A percentile compares a stretch with the other conserved stretches of the same genome.
Evolutionary conservation across 2,113 vertebrate genomes (phyloP).

Genomic region (Saiga tatarica): DNA sequence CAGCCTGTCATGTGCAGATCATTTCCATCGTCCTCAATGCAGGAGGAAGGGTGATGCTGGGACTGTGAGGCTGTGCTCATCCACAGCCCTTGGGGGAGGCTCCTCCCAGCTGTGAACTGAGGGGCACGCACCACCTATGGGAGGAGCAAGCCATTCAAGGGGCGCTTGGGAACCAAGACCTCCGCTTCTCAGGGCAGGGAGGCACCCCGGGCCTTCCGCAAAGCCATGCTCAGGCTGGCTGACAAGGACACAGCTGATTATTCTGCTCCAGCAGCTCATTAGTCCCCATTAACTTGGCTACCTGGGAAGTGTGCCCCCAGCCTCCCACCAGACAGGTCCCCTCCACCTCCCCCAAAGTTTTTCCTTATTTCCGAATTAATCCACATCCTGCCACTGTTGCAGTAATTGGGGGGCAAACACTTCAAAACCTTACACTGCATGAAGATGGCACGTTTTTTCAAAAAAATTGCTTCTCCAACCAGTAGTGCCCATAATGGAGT

Average conservation of each 20-base stretch:
- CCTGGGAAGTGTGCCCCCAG: background rate
- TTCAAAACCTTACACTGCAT: background rate
- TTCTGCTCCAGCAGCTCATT: background rate
- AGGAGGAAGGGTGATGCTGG: background rate
- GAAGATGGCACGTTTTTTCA: background rate
- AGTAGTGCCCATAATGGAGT: background rate
- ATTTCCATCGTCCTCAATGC: background rate
- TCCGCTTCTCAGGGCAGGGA: background rate
- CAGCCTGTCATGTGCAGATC: background rate
- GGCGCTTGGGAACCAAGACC: background rate
- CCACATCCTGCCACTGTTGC: background rate
- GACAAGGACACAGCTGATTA: background rate
- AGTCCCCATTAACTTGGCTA: background rate
- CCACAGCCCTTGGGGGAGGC: background rate
- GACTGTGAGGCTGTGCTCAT: background rate
- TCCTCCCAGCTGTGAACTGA: background rate
- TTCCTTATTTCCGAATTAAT: background rate
- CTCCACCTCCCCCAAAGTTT: background rate
- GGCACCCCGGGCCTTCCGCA: background rate
- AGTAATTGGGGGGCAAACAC: background rate
- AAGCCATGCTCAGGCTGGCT: background rate
- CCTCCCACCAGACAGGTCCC: no score
- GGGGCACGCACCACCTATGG: background rate
- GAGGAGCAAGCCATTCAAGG: background rate
- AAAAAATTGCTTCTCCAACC: background rate